Evolutionary conservation across 2,113 vertebrate genomes (phyloP).

Genomic region (Oreochromis tanganicae): DNA sequence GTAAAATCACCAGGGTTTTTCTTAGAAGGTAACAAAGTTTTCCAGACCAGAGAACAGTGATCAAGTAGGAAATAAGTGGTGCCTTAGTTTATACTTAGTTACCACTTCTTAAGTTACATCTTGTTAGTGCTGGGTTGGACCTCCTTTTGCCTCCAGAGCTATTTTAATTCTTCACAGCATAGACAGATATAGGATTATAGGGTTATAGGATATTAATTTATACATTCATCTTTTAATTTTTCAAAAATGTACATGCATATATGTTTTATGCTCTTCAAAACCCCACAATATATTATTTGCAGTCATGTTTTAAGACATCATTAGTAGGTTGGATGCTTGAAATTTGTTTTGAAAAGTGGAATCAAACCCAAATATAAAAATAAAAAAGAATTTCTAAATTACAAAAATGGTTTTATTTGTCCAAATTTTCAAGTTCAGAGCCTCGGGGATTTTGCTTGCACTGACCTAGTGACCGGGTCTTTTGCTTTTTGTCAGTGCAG

Average conservation of each 20-base stretch:
- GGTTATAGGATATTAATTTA: not conserved
- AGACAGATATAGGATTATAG: not conserved
- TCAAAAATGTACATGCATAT: not conserved
- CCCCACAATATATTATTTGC: not conserved
- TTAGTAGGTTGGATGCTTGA: not conserved
- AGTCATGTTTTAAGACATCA: not conserved
- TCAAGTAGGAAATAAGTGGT: not conserved
- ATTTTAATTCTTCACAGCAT: not conserved
- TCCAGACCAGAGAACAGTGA: not conserved
- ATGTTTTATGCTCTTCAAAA: not conserved
- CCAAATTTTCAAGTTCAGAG: not conserved
- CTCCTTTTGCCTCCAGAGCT: not conserved
- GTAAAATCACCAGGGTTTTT: not conserved
- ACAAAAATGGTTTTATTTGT: not conserved
- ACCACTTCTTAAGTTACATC: not conserved
- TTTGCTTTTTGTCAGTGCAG: too few species aligned
- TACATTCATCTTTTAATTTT: not conserved
- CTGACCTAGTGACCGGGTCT: not conserved
- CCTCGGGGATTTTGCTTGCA: fast-evolving
- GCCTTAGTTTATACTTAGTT: not conserved
- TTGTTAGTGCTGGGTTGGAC: not conserved
- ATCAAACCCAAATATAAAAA: not conserved
- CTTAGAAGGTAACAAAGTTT: not conserved
- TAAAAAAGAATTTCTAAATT: not conserved
- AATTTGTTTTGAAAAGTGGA: not conserved